Evolutionary conservation across 2,113 vertebrate genomes (phyloP).

Genomic region (Cheilinus undulatus): DNA sequence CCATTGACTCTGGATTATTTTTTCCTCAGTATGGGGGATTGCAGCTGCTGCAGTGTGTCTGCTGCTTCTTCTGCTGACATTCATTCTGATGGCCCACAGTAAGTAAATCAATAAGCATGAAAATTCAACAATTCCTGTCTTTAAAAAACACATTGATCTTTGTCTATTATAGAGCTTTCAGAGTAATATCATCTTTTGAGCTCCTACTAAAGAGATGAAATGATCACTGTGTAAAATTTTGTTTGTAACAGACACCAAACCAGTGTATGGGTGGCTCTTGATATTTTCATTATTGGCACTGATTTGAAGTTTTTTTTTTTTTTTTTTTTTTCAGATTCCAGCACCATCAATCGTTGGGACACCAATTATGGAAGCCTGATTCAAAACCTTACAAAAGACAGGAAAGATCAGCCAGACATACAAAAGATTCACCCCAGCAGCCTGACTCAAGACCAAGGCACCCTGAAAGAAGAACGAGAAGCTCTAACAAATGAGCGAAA

Average conservation of each 20-base stretch:
- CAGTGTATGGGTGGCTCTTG: no score
- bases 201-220: not conserved
- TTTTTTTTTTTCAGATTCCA: conserved; percentile 18
- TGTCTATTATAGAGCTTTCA: not conserved
- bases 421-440: no score
- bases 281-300: no score
- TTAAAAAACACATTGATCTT: no score
- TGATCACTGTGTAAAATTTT: no score
- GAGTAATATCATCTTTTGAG: not conserved
- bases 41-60: conserved; percentile 34
- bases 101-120: conserved; percentile 22
- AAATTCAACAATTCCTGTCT: no score
- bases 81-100: conserved; percentile 51
- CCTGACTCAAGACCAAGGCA: no score
- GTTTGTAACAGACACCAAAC: no score
- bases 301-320: not conserved
- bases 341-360: not conserved
- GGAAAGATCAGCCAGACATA: no score
- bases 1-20: not conserved
- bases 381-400: not conserved
- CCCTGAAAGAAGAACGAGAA: no score
- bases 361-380: not conserved
- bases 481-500: not conserved
- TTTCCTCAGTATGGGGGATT: conserved; percentile 25
- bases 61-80: conserved; percentile 34